A percentile compares a stretch with the other conserved stretches of the same genome.
phyloP scores from a whole-genome alignment of 2,113 vertebrate genomes.

The Morone chrysops region DNA sequence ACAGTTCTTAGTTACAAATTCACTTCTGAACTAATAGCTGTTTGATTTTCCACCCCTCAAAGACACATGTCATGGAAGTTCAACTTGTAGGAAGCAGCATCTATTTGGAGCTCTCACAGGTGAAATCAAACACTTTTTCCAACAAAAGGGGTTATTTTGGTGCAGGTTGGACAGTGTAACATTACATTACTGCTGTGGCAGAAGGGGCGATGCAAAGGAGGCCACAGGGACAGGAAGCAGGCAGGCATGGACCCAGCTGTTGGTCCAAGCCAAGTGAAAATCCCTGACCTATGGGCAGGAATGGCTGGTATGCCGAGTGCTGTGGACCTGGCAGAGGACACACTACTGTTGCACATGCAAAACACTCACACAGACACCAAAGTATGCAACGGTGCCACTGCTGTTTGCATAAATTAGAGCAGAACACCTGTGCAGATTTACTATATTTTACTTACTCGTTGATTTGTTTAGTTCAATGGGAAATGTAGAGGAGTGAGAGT shows the following conservation, averaged over 20 bases:
- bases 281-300: constrained; percentile 85
- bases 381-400: constrained; percentile 32
- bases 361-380: constrained; percentile 15
- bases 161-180: constrained; percentile 52
- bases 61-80: not conserved
- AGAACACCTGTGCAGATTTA: constrained; percentile 8
- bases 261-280: constrained; percentile 83
- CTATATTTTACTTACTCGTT: not conserved
- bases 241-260: constrained; percentile 82
- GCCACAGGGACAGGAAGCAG: constrained; percentile 73
- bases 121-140: constrained; percentile 51
- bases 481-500: not conserved
- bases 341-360: constrained; percentile 31
- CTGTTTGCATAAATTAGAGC: not conserved
- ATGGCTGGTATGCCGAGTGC: constrained; percentile 75
- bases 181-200: constrained; percentile 56
- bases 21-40: not conserved
- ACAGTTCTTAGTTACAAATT: not conserved
- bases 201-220: constrained; percentile 39
- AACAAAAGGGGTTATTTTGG: constrained; percentile 54
- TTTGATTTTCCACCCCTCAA: not conserved
- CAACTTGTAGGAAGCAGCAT: not conserved
- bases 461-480: not conserved
- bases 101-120: constrained; percentile 18
- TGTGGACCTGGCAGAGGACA: constrained; percentile 43